phyloP scores from a whole-genome alignment of 1,140 invertebrate genomes.

The Hyles vespertilio region DNA sequence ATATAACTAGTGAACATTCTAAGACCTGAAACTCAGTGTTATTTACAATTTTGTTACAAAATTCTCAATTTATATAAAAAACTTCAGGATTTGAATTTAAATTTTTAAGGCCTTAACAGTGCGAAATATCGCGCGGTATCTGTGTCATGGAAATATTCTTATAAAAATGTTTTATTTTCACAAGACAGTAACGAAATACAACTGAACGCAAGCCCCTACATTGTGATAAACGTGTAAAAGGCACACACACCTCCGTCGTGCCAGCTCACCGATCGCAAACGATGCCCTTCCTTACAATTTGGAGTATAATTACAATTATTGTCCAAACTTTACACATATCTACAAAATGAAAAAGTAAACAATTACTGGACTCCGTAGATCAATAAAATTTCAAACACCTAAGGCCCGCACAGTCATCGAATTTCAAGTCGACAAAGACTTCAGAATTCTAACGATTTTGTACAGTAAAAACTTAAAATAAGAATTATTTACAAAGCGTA shows the following conservation, averaged over 20 bases:
- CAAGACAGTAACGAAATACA: no score
- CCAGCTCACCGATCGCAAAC: background rate
- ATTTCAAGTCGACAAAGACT: slow-evolving; percentile 28
- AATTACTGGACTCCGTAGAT: slow-evolving; percentile 33
- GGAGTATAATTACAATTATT: slow-evolving; percentile 57
- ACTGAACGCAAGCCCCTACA: no score
- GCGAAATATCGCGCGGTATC: no score
- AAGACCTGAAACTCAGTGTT: background rate
- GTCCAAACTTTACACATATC: slow-evolving; percentile 66
- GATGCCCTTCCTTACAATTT: slow-evolving; percentile 26
- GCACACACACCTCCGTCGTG: no score
- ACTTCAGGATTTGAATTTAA: no score
- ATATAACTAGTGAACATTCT: background rate
- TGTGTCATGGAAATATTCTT: no score
- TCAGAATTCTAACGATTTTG: slow-evolving; percentile 45
- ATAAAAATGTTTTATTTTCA: no score
- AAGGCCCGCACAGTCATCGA: slow-evolving; percentile 32
- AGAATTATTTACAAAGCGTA: slow-evolving; percentile 69
- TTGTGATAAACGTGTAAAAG: no score
- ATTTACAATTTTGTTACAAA: no score
- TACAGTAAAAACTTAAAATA: slow-evolving; percentile 70
- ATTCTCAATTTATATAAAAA: no score
- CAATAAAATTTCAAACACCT: slow-evolving; percentile 22
- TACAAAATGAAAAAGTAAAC: slow-evolving; percentile 34
- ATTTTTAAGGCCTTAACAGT: no score